These are phyloP conservation scores for Dioctria rufipes DNA, from an alignment of 2,888 invertebrate genomes.

Conservation along the genomic window DNA sequence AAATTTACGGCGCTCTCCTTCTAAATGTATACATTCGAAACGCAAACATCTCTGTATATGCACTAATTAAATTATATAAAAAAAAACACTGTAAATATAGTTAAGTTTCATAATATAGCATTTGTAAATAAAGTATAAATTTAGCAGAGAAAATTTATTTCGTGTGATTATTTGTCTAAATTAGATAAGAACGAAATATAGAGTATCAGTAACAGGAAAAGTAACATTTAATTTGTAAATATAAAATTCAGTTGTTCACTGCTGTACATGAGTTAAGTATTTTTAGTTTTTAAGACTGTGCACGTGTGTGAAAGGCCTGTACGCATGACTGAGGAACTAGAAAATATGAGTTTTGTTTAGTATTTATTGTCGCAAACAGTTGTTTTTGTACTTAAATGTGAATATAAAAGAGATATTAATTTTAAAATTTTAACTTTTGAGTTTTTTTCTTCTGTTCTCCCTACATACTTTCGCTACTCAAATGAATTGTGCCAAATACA, in stretches of 20 bases:
- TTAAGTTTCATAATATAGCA: constrained; percentile 20
- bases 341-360: constrained; percentile 19
- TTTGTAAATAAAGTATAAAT: constrained; percentile 44
- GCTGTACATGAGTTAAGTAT: constrained; percentile 33
- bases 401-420: constrained; percentile 38
- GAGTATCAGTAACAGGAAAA: constrained; percentile 12
- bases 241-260: constrained; percentile 21
- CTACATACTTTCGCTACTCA: neutral
- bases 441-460: constrained; percentile 27
- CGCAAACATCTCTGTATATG: too few species aligned
- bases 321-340: neutral
- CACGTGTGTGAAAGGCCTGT: neutral
- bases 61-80: neutral
- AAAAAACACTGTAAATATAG: constrained; percentile 35
- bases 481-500: constrained; percentile 12
- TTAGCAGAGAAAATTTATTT: constrained; percentile 39
- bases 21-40: too few species aligned
- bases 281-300: constrained; percentile 11
- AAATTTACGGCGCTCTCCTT: neutral
- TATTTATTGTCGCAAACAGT: constrained; percentile 47
- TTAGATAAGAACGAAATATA: constrained; percentile 40
- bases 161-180: constrained; percentile 53
- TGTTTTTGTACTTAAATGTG: constrained; percentile 53
- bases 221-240: constrained; percentile 5
- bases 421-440: constrained; percentile 36